Evolutionary conservation across 2,113 vertebrate genomes (phyloP).

Genomic region (Catagonus wagneri): DNA sequence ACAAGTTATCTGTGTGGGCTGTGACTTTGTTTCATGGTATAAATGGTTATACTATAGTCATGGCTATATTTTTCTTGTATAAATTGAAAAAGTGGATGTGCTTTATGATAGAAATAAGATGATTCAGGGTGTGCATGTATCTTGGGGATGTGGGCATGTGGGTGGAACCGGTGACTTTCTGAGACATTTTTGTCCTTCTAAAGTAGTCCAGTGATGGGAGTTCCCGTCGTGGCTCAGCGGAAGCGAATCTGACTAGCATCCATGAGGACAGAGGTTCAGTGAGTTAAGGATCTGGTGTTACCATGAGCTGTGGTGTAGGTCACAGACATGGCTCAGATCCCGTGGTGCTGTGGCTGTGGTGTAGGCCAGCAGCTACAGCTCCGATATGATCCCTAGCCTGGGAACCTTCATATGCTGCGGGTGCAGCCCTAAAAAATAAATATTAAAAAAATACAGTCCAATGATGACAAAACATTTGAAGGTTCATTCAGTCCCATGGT

Average conservation of each 20-base stretch:
- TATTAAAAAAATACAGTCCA: neutral
- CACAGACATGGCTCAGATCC: too few relatives aligned
- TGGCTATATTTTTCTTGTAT: neutral
- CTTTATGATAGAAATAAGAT: neutral
- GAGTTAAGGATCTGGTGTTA: too few relatives aligned
- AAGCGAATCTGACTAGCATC: too few relatives aligned
- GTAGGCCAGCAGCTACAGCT: too few relatives aligned
- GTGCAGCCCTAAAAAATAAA: too few relatives aligned
- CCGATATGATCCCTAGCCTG: too few relatives aligned
- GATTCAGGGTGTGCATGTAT: neutral
- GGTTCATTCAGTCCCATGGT: neutral
- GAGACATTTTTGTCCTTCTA: neutral
- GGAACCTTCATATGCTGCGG: too few relatives aligned
- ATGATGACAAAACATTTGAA: neutral
- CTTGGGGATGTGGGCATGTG: neutral
- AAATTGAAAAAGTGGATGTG: neutral
- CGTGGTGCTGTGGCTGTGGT: too few relatives aligned
- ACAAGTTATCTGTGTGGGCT: neutral
- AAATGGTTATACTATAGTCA: neutral
- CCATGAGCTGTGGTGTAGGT: too few relatives aligned
- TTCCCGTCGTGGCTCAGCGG: too few relatives aligned
- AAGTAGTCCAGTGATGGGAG: neutral
- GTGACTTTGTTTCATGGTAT: neutral
- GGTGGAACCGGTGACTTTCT: neutral
- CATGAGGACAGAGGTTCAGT: too few relatives aligned